Evolutionary conservation across 2,113 vertebrate genomes (phyloP).

Genomic region (cat (Felis catus)): F.catus_Fca126_mat1.0 CM031419.1:169289501-169290000

Average conservation of each 20-base stretch:
- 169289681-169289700: not conserved
- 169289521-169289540: not conserved
- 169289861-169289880: not conserved
- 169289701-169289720: not conserved
- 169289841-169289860: slow-evolving; percentile 11
- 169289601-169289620: not conserved
- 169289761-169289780: not conserved
- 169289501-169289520: slow-evolving; percentile 16
- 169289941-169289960: too few species aligned
- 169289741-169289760: not conserved
- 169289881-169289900: not conserved
- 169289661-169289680: not conserved
- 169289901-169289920: not conserved
- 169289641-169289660: not conserved
- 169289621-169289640: not conserved
- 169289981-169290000: not conserved
- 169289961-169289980: not conserved
- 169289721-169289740: not conserved
- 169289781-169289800: not conserved
- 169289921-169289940: not conserved
- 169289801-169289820: not conserved
- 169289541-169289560: slow-evolving; percentile 14
- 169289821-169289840: not conserved
- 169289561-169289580: not conserved
- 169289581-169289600: not conserved